Evolutionary conservation across 2,113 vertebrate genomes (phyloP).

Genomic region (Mus musculus): GRCm39 chr4:150653001-150653500

Average conservation of each 20-base stretch:
- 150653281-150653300: not conserved
- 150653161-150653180: conserved; percentile 14
- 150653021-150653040: not conserved
- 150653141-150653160: conserved; percentile 52
- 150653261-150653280: not conserved
- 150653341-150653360: not conserved
- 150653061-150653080: not conserved
- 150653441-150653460: conserved; percentile 33
- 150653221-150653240: conserved; percentile 67
- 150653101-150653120: conserved; percentile 32
- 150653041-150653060: not conserved
- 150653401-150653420: not conserved
- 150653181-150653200: conserved; percentile 43
- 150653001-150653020: not conserved
- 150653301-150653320: conserved; percentile 34
- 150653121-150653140: not conserved
- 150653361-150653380: not conserved
- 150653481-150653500: conserved; percentile 72
- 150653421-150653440: not conserved
- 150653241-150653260: not conserved
- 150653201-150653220: conserved; percentile 50
- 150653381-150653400: not conserved
- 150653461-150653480: conserved; percentile 42
- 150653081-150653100: conserved; percentile 33
- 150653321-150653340: not conserved